Evolutionary conservation across 2,888 invertebrate species (phyloP), one percentile per base, ranked within the genome.

Genomic region (Eupithecia dodoneata): DNA sequence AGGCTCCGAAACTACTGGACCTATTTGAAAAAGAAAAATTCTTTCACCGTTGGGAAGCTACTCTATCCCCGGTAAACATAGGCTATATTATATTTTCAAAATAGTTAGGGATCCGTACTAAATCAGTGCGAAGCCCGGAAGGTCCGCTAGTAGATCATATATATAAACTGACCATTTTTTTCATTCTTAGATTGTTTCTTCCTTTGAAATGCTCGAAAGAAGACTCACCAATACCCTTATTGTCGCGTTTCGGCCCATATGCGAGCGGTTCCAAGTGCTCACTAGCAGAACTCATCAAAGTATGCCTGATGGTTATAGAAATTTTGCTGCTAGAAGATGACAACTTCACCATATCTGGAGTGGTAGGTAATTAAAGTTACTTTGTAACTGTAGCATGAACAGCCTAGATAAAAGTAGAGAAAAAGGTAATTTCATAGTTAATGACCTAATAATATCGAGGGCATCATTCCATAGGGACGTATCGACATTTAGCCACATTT

Each of bases 311-410:
- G 87, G 84, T 95, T 49, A 88, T 91, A 83, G 96, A 96, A 81
- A 91, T 96, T 67, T 77, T 93, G 55, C 70, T 96, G 55, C 81
- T 94, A 15, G 96, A 96, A 81, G 96, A 96, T 80, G 96, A 96
- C 83, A 91, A 94, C 79, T 90, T 90, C 45, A 84, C 91, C 41
- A 83, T 95, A 6, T 85, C 89, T 65, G 95, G 95, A 42, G 79
- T n/a, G n/a, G n/a, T n/a, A 83, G 82, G 83, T 84, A 78, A 74
- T 30, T 30, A 41, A 30, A 55, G 55, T 55, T 55, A 9, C 3
- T 15, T 2, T n/a, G n/a, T 15, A 15, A 5, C 15, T 5, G 52
- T n/a, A 55, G 55, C 55, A 55, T 55, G 18, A 55, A 3, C n/a
- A 55, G 3, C 4, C 18, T 30, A 59, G 10, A 18, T 3, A 18